Evolutionary conservation across 2,113 vertebrate genomes (phyloP).

Genomic region (Lycaon pictus): DNA sequence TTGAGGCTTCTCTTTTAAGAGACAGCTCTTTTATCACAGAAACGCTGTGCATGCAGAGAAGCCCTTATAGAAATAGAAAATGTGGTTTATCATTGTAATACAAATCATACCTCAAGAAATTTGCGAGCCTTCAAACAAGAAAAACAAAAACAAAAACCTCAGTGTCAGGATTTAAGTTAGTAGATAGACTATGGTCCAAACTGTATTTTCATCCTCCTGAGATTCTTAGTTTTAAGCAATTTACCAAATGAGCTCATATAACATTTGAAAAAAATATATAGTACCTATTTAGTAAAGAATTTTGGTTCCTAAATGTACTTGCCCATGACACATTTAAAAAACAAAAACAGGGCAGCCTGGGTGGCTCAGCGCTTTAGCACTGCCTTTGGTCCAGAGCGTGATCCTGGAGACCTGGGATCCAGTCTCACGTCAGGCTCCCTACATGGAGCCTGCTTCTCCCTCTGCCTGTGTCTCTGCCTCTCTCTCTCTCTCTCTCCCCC

Average conservation of each 20-base stretch:
- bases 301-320: background rate
- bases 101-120: background rate
- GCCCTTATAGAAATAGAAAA: background rate
- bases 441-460: too few species aligned
- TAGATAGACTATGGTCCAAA: background rate
- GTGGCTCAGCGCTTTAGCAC: too few species aligned
- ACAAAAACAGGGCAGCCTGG: background rate
- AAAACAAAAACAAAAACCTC: slow-evolving; percentile 15
- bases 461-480: too few species aligned
- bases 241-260: background rate
- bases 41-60: slow-evolving; percentile 18
- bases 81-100: background rate
- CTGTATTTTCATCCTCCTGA: background rate
- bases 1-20: slow-evolving; percentile 33
- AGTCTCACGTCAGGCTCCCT: too few species aligned
- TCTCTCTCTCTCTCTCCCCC: too few species aligned
- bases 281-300: background rate
- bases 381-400: too few species aligned
- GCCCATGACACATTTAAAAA: background rate
- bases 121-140: background rate
- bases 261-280: background rate
- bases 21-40: slow-evolving; percentile 15
- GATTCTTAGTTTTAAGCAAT: background rate
- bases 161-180: background rate
- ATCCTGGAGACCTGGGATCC: too few species aligned